Evolutionary conservation across 2,888 invertebrate genomes (phyloP), one percentile per base, ranked within the genome.

Genomic region (Dasypolia templi): DNA sequence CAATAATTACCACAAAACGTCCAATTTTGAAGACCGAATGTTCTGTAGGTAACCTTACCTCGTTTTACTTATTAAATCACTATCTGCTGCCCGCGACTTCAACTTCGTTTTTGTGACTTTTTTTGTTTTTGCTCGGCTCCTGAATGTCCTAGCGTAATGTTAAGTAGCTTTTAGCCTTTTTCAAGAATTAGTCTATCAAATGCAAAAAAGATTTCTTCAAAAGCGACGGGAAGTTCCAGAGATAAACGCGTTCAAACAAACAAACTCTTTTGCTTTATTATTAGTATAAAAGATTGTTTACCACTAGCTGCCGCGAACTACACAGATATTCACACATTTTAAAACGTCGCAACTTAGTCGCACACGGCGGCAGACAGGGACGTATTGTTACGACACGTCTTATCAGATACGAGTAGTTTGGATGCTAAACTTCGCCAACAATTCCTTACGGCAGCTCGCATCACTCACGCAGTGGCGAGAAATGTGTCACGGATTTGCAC

Each of bases 351-450:
- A 55, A 46, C 59, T 39, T 69, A 17, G n/a, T 53, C 7, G 17
- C 17, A 53, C 39, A 14, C 5, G 35, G 35, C 67, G 35, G 58
- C 29, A 67, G 58, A 17, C 35, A 59, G 11, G 17, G 26, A 63
- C 51, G 66, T 75, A 64, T 80, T 65, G 66, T 70, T 42, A 55
- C 61, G 39, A 78, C 55, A 56, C 71, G 42, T 49, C 61, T 61
- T 81, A 80, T 74, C 80, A 63, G 62, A 80, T 78, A n/a, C n/a
- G n/a, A n/a, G n/a, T n/a, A 78, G 77, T 66, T 80, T 51, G 55
- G 74, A 66, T 80, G 56, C 80, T 80, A 66, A 80, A 80, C 80
- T 80, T 74, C 55, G 29, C 51, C 62, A 66, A 66, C 61, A 80
- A 65, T 78, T 73, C 80, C 80, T 80, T 35, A 73, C 65, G 22